These are phyloP conservation scores for Standfussiana lucernea DNA, from an alignment of 2,888 invertebrate genomes.

Conservation along the genomic window DNA sequence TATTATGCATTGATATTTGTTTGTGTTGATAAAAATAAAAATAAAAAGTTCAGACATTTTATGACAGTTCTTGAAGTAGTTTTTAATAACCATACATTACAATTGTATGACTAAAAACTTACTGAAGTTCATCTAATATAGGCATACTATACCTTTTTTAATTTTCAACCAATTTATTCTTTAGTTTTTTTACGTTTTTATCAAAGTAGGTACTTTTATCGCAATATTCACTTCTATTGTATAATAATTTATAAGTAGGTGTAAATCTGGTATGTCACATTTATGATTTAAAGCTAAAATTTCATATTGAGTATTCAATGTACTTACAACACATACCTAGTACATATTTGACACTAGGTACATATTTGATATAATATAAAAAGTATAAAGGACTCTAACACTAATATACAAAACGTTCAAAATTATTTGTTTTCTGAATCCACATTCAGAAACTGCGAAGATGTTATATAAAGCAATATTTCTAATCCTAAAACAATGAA, in stretches of 20 bases:
- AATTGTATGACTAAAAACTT: not conserved
- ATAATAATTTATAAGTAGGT: slow-evolving; percentile 64
- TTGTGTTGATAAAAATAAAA: not conserved
- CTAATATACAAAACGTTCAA: slow-evolving; percentile 68
- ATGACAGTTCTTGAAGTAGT: not conserved
- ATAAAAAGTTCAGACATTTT: not conserved
- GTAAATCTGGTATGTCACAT: slow-evolving; percentile 69
- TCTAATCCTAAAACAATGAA: slow-evolving; percentile 16
- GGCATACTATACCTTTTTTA: not conserved
- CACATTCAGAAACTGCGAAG: slow-evolving; percentile 54
- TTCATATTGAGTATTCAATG: slow-evolving; percentile 68
- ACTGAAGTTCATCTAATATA: not conserved
- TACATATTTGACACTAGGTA: slow-evolving; percentile 55
- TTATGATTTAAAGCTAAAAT: slow-evolving; percentile 67
- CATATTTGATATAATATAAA: slow-evolving; percentile 59
- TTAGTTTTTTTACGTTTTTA: slow-evolving; percentile 11
- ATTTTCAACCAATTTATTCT: slow-evolving; percentile 9
- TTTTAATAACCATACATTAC: no score
- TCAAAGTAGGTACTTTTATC: slow-evolving; percentile 54
- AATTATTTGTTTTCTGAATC: slow-evolving; percentile 72
- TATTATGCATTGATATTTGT: slow-evolving; percentile 10
- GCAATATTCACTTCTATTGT: slow-evolving; percentile 53
- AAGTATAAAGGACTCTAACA: slow-evolving; percentile 71
- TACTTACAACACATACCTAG: slow-evolving; percentile 61
- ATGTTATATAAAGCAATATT: slow-evolving; percentile 48